These are phyloP conservation scores for Eretmochelys imbricata DNA, from an alignment of 2,113 vertebrate genomes.

Conservation along the genomic window DNA sequence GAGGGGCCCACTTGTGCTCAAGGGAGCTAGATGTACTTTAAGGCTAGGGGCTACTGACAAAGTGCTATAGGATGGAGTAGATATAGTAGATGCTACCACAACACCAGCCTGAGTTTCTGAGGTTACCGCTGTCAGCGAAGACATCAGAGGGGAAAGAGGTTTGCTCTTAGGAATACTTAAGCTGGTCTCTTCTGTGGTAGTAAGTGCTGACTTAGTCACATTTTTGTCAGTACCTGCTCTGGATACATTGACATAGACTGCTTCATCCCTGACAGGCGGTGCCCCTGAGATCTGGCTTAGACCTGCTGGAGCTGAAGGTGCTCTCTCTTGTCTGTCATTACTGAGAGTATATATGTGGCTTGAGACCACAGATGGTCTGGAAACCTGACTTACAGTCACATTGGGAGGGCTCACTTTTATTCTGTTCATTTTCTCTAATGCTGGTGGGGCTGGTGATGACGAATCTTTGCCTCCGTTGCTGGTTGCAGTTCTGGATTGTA, in stretches of 20 bases:
- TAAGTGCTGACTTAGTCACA: neutral
- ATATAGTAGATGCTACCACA: neutral
- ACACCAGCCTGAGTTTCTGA: slow-evolving; percentile 41
- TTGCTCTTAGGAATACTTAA: neutral
- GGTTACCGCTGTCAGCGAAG: neutral
- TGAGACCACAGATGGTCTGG: neutral
- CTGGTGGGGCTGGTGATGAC: slow-evolving; percentile 47
- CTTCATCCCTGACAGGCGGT: neutral
- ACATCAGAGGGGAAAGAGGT: neutral
- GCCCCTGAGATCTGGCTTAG: slow-evolving; percentile 25
- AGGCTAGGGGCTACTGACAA: slow-evolving; percentile 42
- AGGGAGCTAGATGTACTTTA: slow-evolving; percentile 58
- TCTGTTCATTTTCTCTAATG: slow-evolving; percentile 25
- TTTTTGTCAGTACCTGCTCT: neutral
- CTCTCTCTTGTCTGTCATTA: slow-evolving; percentile 7
- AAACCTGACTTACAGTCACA: neutral
- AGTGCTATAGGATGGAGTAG: neutral
- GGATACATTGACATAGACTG: neutral
- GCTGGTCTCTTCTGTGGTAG: neutral
- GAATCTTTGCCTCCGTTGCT: slow-evolving; percentile 41
- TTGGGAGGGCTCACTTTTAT: neutral
- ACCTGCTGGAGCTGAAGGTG: neutral
- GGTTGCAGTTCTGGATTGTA: slow-evolving; percentile 50
- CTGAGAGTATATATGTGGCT: neutral
- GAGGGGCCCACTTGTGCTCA: slow-evolving; percentile 43